Evolutionary conservation across 1,140 invertebrate genomes (phyloP).

Genomic region (Zaprionus kolodkinae): DNA sequence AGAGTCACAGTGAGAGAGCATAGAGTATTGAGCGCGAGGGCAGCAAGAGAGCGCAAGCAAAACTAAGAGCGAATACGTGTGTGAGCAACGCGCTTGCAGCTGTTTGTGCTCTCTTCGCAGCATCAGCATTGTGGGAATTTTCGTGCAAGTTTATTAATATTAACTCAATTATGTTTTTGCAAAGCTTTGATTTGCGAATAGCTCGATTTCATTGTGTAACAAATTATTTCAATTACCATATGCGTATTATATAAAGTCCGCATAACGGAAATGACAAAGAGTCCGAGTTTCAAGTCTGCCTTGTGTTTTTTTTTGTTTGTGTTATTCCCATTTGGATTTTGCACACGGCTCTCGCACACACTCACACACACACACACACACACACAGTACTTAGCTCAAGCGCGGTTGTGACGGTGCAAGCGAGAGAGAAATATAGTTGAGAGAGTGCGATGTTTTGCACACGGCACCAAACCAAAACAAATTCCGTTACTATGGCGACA

Average conservation of each 20-base stretch:
- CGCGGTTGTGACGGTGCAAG: constrained; percentile 18
- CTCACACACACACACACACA: not conserved
- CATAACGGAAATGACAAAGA: constrained; percentile 6
- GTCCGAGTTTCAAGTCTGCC: constrained; percentile 22
- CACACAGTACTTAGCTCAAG: constrained; percentile 1
- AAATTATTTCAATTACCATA: constrained; percentile 37
- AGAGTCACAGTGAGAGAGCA: not conserved
- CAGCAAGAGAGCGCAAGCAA: constrained; percentile 36
- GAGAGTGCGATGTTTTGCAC: constrained; percentile 59
- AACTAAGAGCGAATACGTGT: constrained; percentile 10
- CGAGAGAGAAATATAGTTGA: constrained; percentile 12
- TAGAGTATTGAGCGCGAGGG: not conserved
- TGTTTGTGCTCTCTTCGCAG: constrained; percentile 32
- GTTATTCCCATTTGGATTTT: constrained; percentile 38
- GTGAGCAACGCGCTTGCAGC: constrained; percentile 1
- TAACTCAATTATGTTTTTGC: constrained; percentile 36
- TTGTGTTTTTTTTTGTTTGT: constrained; percentile 51
- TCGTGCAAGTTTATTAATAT: constrained; percentile 33
- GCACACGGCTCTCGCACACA: constrained; percentile 54
- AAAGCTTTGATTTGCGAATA: constrained; percentile 8
- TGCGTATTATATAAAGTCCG: constrained; percentile 37
- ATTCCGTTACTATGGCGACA: constrained; percentile 72
- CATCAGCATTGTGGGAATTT: constrained; percentile 38
- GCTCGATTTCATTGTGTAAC: constrained; percentile 25
- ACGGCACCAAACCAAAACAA: constrained; percentile 74